phyloP scores from a whole-genome alignment of 2,113 vertebrate genomes.

The Bucco capensis region DNA sequence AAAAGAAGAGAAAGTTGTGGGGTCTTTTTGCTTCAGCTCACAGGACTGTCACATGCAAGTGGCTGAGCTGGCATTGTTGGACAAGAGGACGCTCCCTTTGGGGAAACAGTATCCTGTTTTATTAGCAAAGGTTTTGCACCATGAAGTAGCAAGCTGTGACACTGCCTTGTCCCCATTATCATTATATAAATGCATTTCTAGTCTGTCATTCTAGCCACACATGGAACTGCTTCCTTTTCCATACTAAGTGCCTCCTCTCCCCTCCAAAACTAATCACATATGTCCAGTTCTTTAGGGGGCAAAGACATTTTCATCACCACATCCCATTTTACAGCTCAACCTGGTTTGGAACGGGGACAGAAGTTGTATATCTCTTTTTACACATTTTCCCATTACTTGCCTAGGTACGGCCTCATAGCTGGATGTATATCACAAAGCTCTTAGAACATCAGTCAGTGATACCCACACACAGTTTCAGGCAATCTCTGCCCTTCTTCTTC shows the following conservation, averaged over 20 bases:
- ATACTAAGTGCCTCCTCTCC: background rate
- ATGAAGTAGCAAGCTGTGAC: background rate
- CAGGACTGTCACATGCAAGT: background rate
- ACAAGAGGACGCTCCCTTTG: background rate
- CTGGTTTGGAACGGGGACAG: background rate
- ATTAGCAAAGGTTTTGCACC: background rate
- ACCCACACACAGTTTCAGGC: background rate
- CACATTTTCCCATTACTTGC: background rate
- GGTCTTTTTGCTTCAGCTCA: background rate
- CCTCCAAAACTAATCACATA: background rate
- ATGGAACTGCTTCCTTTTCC: background rate
- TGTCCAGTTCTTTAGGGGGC: background rate
- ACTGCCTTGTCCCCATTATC: background rate
- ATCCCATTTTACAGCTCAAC: background rate
- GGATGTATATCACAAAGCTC: background rate
- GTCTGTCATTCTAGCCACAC: background rate
- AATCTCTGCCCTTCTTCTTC: background rate
- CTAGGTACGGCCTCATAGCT: background rate
- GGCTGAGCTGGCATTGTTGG: background rate
- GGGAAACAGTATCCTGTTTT: background rate
- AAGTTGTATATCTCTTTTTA: background rate
- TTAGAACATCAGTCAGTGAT: background rate
- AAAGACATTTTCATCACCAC: background rate
- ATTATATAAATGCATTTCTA: background rate
- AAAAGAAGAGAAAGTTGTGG: background rate